Base-by-base conservation (phyloP, 2,113 vertebrate species). In the Heterotilapia buettikoferi region DNA sequence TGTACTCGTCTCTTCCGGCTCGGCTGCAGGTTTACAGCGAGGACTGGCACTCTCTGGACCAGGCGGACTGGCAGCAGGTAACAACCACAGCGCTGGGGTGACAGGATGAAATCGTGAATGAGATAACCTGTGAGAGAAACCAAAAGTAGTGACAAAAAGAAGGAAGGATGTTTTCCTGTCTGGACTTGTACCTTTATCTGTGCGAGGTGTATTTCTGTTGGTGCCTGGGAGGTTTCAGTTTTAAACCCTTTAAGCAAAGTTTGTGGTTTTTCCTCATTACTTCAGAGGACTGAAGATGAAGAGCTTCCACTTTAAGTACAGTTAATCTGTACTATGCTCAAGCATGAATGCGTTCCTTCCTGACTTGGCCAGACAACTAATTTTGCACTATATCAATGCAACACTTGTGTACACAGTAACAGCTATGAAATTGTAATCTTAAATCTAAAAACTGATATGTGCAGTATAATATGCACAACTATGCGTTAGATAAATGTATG, bases 1-100 rank as follows among this genome's bases (percentile, higher is more conserved):
- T 99, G 79, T 99, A 99, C 95, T 99, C 98, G 1, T 98, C 98
- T 57, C 96, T 99, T 86, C 98, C 98, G 2, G 96, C 98, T 19
- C 97, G 97, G 90, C 94, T 99, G 57, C 98, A 98, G 92, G 97
- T 98, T 57, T 98, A 97, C 89, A 97, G 97, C 16, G 98, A 98
- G 11, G 98, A 98, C 85, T 99, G 98, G 98, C 95, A 98, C 91
- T 97, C 97, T 73, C 95, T 99, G 57, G 96, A 98, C 83, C 96
- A 89, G 43, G 97, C 97, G 0, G 98, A 99, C 90, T 98, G 98
- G 97, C 96, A 98, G 4, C 96, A 98, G 88, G 95, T 96, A 88
- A 80, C 80, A 78, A n/a, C 0, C 71, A 78, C 16, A 78, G 43
- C 3, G 0, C 43, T 1, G 4, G 71, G 24, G 24, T 31, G 71